Conservation (phyloP, 2,113 vertebrate genomes). For the Mellivora capensis region DNA sequence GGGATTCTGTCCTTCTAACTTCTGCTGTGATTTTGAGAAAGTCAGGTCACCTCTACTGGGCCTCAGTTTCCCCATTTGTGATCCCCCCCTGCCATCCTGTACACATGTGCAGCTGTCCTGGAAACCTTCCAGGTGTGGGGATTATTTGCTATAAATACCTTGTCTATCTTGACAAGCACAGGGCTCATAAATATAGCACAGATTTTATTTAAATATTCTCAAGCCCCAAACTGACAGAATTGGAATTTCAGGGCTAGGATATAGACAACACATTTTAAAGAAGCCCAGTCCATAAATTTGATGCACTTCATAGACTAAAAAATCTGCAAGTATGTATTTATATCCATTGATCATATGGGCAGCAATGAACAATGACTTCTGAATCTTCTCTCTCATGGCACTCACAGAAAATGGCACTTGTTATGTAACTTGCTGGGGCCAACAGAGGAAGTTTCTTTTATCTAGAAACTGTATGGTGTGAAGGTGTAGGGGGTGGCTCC, state of each 20-base stretch:
- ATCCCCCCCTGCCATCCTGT: not conserved
- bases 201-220: not conserved
- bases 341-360: not conserved
- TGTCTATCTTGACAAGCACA: not conserved
- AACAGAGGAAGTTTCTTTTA: not conserved
- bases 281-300: not conserved
- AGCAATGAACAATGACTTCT: not conserved
- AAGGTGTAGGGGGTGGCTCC: fast-evolving
- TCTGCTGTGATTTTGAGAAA: not conserved
- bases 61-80: not conserved
- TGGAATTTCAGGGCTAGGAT: not conserved
- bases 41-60: not conserved
- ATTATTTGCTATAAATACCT: not conserved
- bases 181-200: not conserved
- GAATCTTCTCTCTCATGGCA: not conserved
- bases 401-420: not conserved
- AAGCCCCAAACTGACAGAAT: not conserved
- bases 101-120: not conserved
- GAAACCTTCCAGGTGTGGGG: not conserved
- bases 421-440: not conserved
- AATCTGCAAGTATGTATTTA: not conserved
- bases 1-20: not conserved
- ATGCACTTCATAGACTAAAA: not conserved
- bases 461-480: not conserved
- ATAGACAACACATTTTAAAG: not conserved